Conservation (phyloP, 2,797 vertebrate species). For the Lemur catta region DNA sequence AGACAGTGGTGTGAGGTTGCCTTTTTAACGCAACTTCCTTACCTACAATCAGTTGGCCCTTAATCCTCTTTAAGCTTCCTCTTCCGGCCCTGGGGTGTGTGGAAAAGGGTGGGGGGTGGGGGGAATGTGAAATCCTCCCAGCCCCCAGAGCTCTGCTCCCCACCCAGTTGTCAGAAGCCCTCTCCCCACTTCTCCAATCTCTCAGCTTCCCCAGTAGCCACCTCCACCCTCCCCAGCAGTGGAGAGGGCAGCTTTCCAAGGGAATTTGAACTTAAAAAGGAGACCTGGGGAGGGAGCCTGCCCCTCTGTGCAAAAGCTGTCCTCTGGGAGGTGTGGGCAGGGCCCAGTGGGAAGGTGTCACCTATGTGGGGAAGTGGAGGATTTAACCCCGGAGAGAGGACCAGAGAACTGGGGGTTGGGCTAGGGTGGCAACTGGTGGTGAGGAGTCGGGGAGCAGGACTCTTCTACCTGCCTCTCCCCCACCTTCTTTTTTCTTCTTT, state of each 20-base stretch:
- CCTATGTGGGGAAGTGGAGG: background rate
- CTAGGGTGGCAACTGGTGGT: background rate
- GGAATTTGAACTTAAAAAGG: background rate
- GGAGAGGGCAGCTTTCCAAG: background rate
- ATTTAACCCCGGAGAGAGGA: background rate
- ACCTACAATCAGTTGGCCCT: background rate
- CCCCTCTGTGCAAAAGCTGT: background rate
- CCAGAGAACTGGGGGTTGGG: background rate
- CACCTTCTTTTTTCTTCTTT: background rate
- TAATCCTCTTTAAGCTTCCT: background rate
- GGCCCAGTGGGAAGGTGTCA: background rate
- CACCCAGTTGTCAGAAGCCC: background rate
- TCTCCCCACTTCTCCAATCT: background rate
- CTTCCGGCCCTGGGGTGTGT: background rate
- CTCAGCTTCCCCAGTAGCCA: background rate
- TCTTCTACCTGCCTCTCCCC: background rate
- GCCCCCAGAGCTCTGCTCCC: background rate
- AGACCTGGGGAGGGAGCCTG: background rate
- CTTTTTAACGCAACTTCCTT: conserved; percentile 32
- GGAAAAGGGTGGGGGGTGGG: background rate
- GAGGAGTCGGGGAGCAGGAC: too few species aligned
- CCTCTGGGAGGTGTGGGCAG: background rate
- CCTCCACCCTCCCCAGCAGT: background rate
- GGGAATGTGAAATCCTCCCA: background rate
- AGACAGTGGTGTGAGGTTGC: background rate